These are phyloP conservation scores for Xylota sylvarum DNA, from an alignment of 2,888 invertebrate species.

Conservation along the genomic window DNA sequence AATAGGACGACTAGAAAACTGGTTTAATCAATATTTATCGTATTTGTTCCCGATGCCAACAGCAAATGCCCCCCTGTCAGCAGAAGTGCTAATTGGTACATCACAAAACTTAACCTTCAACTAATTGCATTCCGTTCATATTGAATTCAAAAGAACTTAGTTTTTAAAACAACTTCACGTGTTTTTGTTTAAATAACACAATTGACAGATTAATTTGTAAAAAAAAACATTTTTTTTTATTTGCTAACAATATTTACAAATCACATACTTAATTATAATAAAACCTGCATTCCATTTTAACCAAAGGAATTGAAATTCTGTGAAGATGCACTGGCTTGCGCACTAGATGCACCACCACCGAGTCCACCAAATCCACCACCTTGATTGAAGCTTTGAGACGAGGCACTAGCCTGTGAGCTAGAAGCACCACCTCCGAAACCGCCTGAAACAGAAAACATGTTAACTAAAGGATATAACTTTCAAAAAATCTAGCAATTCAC, in stretches of 20 bases:
- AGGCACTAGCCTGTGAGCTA: slow-evolving; percentile 58
- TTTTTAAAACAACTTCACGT: not conserved
- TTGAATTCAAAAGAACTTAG: not conserved
- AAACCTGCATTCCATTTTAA: slow-evolving; percentile 5
- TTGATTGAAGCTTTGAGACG: slow-evolving; percentile 45
- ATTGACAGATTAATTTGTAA: not conserved
- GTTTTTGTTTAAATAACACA: not conserved
- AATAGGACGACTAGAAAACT: no score
- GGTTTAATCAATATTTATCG: no score
- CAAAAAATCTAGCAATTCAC: not conserved
- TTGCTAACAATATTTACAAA: slow-evolving; percentile 42
- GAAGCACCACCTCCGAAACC: slow-evolving; percentile 59
- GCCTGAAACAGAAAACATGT: slow-evolving; percentile 24
- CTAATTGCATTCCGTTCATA: not conserved
- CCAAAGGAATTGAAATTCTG: slow-evolving; percentile 52
- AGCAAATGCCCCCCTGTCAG: not conserved
- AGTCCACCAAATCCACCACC: slow-evolving; percentile 59
- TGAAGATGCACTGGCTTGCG: slow-evolving; percentile 66
- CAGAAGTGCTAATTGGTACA: not conserved
- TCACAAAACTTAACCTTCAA: not conserved
- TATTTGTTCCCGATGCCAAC: no score
- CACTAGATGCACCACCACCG: slow-evolving; percentile 53
- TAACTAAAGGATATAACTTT: not conserved
- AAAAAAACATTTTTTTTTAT: slow-evolving; percentile 21
- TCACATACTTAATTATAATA: slow-evolving; percentile 11